These are phyloP conservation scores for Xiphophorus couchianus DNA, from an alignment of 2,113 vertebrate species.

Conservation along the genomic window DNA sequence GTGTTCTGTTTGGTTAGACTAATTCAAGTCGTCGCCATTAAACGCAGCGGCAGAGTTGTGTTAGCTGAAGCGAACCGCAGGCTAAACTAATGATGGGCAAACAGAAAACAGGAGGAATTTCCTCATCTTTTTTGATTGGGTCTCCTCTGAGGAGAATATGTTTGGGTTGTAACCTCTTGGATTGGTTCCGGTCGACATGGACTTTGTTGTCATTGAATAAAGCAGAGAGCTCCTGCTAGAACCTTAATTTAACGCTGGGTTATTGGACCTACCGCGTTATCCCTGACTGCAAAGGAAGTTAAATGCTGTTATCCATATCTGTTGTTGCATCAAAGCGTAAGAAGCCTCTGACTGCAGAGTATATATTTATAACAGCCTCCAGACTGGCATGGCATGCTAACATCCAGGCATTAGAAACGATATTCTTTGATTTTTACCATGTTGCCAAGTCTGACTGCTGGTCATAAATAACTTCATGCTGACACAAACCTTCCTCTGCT, in stretches of 20 bases:
- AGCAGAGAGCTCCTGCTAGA: not conserved
- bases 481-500: not conserved
- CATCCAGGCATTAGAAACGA: no score
- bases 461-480: not conserved
- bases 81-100: not conserved
- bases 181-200: not conserved
- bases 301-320: no score
- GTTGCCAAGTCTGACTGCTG: not conserved
- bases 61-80: not conserved
- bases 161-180: not conserved
- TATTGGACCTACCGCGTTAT: not conserved
- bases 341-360: no score
- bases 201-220: slow-evolving; percentile 47
- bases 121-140: not conserved
- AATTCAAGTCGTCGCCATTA: not conserved
- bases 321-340: no score
- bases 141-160: not conserved
- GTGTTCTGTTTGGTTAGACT: not conserved
- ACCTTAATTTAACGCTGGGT: no score
- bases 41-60: not conserved
- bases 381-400: no score
- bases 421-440: not conserved
- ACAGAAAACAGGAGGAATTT: not conserved
- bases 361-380: no score
- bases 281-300: no score